A percentile compares a stretch with the other conserved stretches of the same genome.
These are phyloP conservation scores for Mus spretus DNA, from an alignment of 2,797 vertebrate genomes.

Conservation along the genomic window DNA sequence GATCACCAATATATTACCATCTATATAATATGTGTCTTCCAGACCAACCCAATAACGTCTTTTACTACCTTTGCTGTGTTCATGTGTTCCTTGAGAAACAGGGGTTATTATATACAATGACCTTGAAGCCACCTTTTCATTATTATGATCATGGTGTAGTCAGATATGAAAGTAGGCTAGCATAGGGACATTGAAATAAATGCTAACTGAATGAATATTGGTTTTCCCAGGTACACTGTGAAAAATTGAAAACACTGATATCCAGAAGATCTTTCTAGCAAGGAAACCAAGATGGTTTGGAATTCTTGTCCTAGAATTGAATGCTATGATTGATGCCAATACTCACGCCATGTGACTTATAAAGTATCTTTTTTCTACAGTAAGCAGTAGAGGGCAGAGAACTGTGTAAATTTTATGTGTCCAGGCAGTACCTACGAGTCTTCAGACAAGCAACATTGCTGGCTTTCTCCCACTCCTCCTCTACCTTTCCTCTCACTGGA, in stretches of 20 bases:
- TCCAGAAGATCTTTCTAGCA: neutral
- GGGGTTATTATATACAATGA: neutral
- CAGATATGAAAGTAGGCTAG: neutral
- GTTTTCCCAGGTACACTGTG: neutral
- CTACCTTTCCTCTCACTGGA: neutral
- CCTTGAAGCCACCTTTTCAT: neutral
- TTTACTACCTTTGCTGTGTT: neutral
- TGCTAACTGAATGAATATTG: neutral
- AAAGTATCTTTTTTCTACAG: neutral
- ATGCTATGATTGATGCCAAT: neutral
- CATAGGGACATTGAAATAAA: too few relatives aligned
- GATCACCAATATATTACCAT: neutral
- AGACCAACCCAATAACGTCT: neutral
- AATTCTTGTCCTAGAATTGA: neutral
- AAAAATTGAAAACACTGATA: fast-evolving
- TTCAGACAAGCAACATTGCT: too few relatives aligned
- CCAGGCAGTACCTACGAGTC: too few relatives aligned
- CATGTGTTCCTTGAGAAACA: neutral
- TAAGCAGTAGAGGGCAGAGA: too few relatives aligned
- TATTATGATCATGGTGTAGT: neutral
- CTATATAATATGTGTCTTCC: neutral
- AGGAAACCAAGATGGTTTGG: neutral
- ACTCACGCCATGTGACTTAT: fast-evolving
- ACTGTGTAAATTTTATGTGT: neutral
- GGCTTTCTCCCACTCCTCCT: too few relatives aligned